Conservation (phyloP, 2,888 invertebrate genomes). For the Drosophila pegasa region DNA sequence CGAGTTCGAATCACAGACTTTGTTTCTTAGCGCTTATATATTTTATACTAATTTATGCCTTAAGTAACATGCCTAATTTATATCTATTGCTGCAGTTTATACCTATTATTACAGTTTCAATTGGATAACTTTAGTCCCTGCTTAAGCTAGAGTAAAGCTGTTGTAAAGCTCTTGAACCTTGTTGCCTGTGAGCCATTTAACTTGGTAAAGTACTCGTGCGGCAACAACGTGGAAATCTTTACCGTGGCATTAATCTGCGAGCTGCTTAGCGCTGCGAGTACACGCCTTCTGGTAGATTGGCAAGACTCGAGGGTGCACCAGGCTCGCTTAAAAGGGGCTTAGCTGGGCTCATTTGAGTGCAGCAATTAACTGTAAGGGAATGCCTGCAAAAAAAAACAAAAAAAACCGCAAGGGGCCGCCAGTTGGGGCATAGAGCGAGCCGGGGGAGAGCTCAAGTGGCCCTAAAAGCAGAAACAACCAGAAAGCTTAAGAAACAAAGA, state of each 20-base stretch:
- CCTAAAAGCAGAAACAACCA: constrained; percentile 41
- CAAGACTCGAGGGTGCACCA: constrained; percentile 42
- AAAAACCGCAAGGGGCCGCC: constrained; percentile 31
- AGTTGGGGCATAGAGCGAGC: constrained; percentile 9
- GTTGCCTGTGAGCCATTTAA: constrained; percentile 40
- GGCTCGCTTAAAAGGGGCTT: constrained; percentile 46
- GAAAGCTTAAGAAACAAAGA: constrained; percentile 46
- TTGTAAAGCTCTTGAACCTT: constrained; percentile 72
- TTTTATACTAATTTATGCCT: not conserved
- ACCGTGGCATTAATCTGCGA: constrained; percentile 63
- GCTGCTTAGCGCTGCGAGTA: constrained; percentile 41
- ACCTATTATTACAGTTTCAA: not conserved
- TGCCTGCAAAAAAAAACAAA: constrained; percentile 41
- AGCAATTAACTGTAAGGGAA: constrained; percentile 66
- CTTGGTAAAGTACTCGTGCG: constrained; percentile 23
- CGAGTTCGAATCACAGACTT: too few relatives aligned
- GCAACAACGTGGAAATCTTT: constrained; percentile 70
- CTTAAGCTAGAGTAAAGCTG: constrained; percentile 27
- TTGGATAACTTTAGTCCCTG: not conserved
- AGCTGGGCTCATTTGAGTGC: constrained; percentile 32
- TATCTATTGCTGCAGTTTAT: not conserved
- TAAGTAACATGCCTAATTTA: not conserved
- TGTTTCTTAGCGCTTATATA: too few relatives aligned
- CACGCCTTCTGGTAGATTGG: constrained; percentile 22
- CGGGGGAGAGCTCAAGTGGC: constrained; percentile 41